Base-by-base conservation (phyloP, 64 coral and sea anemone genomes). In the Dendrophyllia cribrosa region DNA sequence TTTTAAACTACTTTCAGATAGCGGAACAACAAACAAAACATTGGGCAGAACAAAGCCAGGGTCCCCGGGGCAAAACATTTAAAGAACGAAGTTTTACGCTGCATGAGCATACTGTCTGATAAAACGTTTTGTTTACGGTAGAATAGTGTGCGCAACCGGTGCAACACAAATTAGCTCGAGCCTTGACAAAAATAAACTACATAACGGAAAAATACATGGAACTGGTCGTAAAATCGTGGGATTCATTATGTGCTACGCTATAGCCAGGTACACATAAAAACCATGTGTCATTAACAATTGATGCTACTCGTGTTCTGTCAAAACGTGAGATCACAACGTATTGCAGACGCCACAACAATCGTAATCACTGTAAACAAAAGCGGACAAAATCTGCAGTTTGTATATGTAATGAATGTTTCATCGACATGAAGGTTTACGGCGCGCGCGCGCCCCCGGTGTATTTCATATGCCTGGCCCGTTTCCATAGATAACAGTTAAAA, bases 231-330 rank as follows among this genome's bases (percentile, higher is more conserved):
- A 12, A 2, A 15, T 23, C 12, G 23, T 34, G 9, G 17, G 5
- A 16, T 80, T 44, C 13, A 80, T 80, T 43, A 55, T 76, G 15
- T 15, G 25, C 53, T 34, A 16, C 2, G 53, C 12, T 23, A 80
- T 64, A 1, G 13, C 47, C 55, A 24, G 46, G 46, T 63, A 64
- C 24, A 19, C 6, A 22, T 84, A 47, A 66, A 63, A 84, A 67
- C 25, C 59, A 84, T 84, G 80, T 84, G 43, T 67, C 46, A 84
- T 84, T 84, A 84, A 84, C 80, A 50, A 84, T 84, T 84, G 60
- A 84, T 84, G 62, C 47, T 68, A 66, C 34, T 34, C 34, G 20
- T 84, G 23, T n/a, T 13, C 80, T 12, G 60, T 56, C 53, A 56
- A 50, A 68, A 61, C 80, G 61, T 67, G 63, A 60, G 63, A 47